Evolutionary conservation across 2,113 vertebrate species (phyloP), one percentile per base, ranked within the genome.

Genomic region (Dasyurus viverrinus): DNA sequence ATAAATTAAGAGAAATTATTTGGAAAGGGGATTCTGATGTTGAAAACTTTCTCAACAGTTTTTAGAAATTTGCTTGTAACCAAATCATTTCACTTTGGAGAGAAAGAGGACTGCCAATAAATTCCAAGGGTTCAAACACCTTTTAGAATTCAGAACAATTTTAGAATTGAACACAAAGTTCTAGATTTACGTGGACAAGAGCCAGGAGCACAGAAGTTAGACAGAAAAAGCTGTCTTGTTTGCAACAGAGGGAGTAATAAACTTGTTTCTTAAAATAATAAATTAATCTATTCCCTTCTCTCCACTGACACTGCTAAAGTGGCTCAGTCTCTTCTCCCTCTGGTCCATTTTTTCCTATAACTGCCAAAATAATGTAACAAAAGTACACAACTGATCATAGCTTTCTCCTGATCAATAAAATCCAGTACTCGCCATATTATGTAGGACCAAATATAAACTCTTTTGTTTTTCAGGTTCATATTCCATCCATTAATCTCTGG

Each of bases 1-100:
- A 42, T 42, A n/a, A 76, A 76, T 76, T n/a, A 22, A 84, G 16
- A 84, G 7, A 6, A 42, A 52, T 52, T 52, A 52, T 60, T 54
- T 97, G 68, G 92, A 91, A 52, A 92, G 50, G 93, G 94, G 24
- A 90, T 90, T 46, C 89, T 46, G n/a, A 47, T 48, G 22, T 48
- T 53, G 48, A 30, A 19, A 93, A 94, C 68, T 23, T 54, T n/a
- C 93, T 26, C 94, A 93, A 91, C 89, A 23, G 53, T 91, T 36
- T 93, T 97, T 93, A 48, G 7, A 94, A 91, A 57, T 89, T n/a
- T 76, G 52, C 12, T 94, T 93, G 6, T 91, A 95, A 94, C 50
- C 93, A 92, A 92, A 52, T 93, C 23, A 93, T 2, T 52, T 93
- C 16, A 91, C 89, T 92, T 93, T 95, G 30, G 91, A 96, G 95